Percentiles rank a stretch among this genome's conserved stretches.
Evolutionary conservation across 2,113 vertebrate genomes (phyloP).

Genomic region (Phyllopteryx taeniolatus): DNA sequence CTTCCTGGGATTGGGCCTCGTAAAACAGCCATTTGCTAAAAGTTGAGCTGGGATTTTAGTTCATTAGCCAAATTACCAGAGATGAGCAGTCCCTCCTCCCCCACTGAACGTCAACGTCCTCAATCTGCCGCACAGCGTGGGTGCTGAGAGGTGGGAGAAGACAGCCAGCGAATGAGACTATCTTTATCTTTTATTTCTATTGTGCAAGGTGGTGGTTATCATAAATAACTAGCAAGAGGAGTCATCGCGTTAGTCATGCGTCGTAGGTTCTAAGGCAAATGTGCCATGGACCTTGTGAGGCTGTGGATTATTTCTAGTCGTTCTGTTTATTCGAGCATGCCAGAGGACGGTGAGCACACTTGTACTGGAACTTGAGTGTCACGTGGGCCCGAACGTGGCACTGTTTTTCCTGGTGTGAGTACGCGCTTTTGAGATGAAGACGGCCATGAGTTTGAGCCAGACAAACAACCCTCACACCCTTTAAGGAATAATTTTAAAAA

Average conservation of each 20-base stretch:
- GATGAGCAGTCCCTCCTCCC: conserved; percentile 44
- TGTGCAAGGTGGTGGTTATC: neutral
- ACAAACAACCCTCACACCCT: neutral
- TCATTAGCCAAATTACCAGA: conserved; percentile 78
- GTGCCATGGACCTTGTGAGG: neutral
- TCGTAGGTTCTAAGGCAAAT: neutral
- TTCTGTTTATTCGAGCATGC: neutral
- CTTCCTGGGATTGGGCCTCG: conserved; percentile 69
- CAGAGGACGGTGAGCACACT: neutral
- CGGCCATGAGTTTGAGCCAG: neutral
- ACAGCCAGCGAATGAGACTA: conserved; percentile 12
- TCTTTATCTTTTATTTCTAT: conserved; percentile 29
- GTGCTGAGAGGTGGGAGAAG: conserved; percentile 18
- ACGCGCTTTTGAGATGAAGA: neutral
- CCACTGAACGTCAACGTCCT: conserved; percentile 69
- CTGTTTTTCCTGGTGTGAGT: neutral
- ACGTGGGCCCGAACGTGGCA: neutral
- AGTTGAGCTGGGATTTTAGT: conserved; percentile 74
- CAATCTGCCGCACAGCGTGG: conserved; percentile 76
- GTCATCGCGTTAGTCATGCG: neutral
- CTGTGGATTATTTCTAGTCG: neutral
- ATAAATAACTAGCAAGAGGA: neutral
- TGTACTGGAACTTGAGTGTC: neutral
- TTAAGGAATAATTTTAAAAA: neutral
- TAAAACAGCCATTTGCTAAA: conserved; percentile 74